Evolutionary conservation across 2,888 invertebrate genomes (phyloP).

Genomic region (Melanargia galathea): DNA sequence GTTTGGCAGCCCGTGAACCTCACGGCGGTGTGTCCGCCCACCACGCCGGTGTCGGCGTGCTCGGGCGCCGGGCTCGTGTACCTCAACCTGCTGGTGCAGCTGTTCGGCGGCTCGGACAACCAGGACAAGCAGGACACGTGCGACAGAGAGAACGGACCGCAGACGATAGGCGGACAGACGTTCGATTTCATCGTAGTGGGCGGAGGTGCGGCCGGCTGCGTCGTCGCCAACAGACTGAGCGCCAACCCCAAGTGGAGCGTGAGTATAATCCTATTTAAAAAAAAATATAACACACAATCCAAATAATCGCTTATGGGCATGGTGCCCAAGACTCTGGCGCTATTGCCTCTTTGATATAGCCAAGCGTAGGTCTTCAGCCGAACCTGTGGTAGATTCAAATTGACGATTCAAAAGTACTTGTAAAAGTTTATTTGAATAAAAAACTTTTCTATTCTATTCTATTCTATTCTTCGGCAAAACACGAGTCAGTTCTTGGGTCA

Average conservation of each 20-base stretch:
- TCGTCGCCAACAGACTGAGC: conserved; percentile 60
- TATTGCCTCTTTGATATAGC: too few species aligned
- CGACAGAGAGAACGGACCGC: not conserved
- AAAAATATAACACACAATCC: too few species aligned
- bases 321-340: too few species aligned
- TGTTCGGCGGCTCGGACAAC: conserved; percentile 56
- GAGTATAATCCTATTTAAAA: not conserved
- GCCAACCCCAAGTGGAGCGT: conserved; percentile 57
- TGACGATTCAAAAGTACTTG: too few species aligned
- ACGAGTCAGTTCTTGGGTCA: too few species aligned
- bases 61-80: conserved; percentile 55
- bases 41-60: conserved; percentile 54
- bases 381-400: too few species aligned
- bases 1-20: conserved; percentile 48
- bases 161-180: conserved; percentile 31
- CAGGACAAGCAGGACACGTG: conserved; percentile 38
- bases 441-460: too few species aligned
- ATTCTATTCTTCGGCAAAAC: too few species aligned
- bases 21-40: conserved; percentile 45
- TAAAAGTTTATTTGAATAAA: too few species aligned
- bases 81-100: conserved; percentile 52
- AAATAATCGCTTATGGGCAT: too few species aligned
- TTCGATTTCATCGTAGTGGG: conserved; percentile 68
- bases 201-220: conserved; percentile 63
- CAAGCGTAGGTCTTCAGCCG: too few species aligned